Conservation (phyloP, 2,797 vertebrate species). For the Orestias chungarensis region DNA sequence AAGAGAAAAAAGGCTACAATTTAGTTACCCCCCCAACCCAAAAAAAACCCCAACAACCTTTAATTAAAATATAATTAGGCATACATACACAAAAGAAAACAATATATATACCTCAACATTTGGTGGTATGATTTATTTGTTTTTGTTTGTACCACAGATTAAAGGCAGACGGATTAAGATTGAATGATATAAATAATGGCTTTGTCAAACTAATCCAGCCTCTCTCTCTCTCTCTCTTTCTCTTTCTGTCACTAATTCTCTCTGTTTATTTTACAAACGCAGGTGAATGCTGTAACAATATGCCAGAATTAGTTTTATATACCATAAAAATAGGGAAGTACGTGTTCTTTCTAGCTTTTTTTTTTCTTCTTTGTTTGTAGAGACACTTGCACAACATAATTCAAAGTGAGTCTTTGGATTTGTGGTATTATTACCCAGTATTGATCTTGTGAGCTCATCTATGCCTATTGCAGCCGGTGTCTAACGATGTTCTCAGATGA, state of each 20-base stretch:
- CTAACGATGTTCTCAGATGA: slow-evolving; percentile 35
- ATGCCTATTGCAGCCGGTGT: slow-evolving; percentile 25
- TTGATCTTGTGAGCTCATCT: slow-evolving; percentile 66
- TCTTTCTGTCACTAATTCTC: neutral
- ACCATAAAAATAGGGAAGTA: neutral
- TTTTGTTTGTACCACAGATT: slow-evolving; percentile 39
- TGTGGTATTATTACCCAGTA: slow-evolving; percentile 55
- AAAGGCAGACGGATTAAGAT: slow-evolving; percentile 21
- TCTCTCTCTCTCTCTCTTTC: neutral
- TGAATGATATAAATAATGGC: slow-evolving; percentile 17
- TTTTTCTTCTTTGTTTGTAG: slow-evolving; percentile 7
- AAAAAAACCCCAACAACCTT: slow-evolving; percentile 8
- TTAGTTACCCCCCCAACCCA: neutral
- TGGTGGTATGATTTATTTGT: slow-evolving; percentile 35
- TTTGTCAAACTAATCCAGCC: neutral
- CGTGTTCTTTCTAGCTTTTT: slow-evolving; percentile 4
- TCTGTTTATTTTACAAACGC: neutral
- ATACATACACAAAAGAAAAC: neutral
- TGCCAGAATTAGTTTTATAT: neutral
- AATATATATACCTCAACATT: slow-evolving; percentile 19
- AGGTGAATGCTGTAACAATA: slow-evolving; percentile 2
- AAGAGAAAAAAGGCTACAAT: neutral
- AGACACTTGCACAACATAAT: slow-evolving; percentile 23
- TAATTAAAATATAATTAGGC: slow-evolving; percentile 50
- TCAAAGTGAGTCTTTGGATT: slow-evolving; percentile 55